Evolutionary conservation across 2,797 vertebrate species (phyloP).

Genomic region (Merluccius polli): DNA sequence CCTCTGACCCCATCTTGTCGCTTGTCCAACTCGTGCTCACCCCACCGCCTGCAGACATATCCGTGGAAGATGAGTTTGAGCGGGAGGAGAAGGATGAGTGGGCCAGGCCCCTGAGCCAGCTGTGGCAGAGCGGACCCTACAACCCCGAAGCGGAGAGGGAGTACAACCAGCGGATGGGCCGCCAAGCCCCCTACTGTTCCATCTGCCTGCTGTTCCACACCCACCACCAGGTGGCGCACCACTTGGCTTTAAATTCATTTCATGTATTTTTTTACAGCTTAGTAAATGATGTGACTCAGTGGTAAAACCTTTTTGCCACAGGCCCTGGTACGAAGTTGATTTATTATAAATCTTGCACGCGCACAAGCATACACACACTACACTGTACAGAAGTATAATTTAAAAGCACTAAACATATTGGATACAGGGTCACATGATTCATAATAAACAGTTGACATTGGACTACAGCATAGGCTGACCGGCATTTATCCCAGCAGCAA

Average conservation of each 20-base stretch:
- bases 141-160: constrained; percentile 85
- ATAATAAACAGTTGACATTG: too few species aligned
- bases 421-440: too few species aligned
- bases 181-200: constrained; percentile 85
- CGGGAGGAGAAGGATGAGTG: constrained; percentile 82
- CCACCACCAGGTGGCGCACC: constrained; percentile 78
- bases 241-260: neutral
- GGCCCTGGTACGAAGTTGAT: too few species aligned
- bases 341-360: too few species aligned
- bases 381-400: too few species aligned
- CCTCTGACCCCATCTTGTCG: neutral
- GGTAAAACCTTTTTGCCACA: too few species aligned
- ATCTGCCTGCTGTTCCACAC: constrained; percentile 92
- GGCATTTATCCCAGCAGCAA: too few species aligned
- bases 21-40: neutral
- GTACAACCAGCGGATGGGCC: constrained; percentile 85
- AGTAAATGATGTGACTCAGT: neutral
- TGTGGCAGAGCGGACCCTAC: constrained; percentile 89
- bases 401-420: too few species aligned
- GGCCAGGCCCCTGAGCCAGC: constrained; percentile 84
- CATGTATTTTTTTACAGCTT: neutral
- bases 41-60: constrained; percentile 67
- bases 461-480: too few species aligned
- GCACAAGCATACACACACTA: too few species aligned
- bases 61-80: constrained; percentile 73